Evolutionary conservation across 2,113 vertebrate genomes (phyloP), one percentile per base, ranked within the genome.

Genomic region (Nicator chloris): DNA sequence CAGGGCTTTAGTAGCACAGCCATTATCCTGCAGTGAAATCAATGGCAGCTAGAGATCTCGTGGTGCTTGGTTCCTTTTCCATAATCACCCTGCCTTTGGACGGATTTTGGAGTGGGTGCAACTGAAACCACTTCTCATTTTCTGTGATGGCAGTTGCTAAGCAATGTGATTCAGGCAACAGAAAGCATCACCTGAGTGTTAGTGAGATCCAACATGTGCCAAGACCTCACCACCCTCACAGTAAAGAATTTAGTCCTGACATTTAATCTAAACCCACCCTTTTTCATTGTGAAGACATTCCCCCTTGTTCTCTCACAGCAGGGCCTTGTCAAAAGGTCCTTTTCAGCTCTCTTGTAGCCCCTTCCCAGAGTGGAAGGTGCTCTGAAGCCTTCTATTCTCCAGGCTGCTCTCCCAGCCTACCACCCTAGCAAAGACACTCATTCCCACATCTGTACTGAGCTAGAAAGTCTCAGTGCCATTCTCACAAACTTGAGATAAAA

Each of bases 211-310:
- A 59, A 0, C 7, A 5, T 59, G 15, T 39, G 45, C 23, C 44
- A 39, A n/a, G n/a, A n/a, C n/a, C n/a, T n/a, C n/a, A n/a, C n/a
- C 0, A 2, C 51, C 33, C 59, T 51, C 15, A 23, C 14, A 54
- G 12, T 7, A 42, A 61, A 60, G 17, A 56, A 56, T 63, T 49
- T 49, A 10, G 49, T 49, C 24, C 4, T 23, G 49, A 16, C 28
- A 37, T 42, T 33, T 54, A 33, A 49, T 23, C 24, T 27, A 76
- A 75, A 60, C 10, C 11, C 19, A 35, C 2, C 1, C 7, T 76
- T 51, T 61, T 23, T 49, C n/a, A 20, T 6, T 42, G 18, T 54
- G 47, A 54, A 82, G 35, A 26, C 10, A 18, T 13, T 27, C 1
- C 2, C 13, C 17, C 4, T 47, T 53, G 24, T 40, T 31, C 8